These are phyloP conservation scores for Philereme transversata DNA, from an alignment of 2,888 invertebrate species.

Conservation along the genomic window DNA sequence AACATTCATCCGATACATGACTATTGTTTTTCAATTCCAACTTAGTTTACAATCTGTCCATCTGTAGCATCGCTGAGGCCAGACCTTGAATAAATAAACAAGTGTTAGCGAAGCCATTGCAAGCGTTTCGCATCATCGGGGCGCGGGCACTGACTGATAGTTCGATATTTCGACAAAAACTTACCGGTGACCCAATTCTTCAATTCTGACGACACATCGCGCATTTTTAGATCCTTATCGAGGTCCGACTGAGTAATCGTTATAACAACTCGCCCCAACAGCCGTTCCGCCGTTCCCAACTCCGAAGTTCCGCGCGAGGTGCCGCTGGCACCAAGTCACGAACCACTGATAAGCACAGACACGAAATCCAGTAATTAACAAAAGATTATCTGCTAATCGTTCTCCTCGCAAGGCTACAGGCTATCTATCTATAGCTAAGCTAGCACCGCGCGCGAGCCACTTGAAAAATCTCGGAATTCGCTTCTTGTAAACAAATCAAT, in stretches of 20 bases:
- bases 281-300: constrained; percentile 59
- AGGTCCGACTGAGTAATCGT: constrained; percentile 67
- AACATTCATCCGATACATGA: constrained; percentile 77
- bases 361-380: constrained; percentile 76
- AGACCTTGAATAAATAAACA: constrained; percentile 58
- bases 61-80: constrained; percentile 51
- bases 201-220: constrained; percentile 57
- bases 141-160: constrained; percentile 21
- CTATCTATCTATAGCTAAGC: constrained; percentile 36
- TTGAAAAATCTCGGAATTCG: constrained; percentile 55
- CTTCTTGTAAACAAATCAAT: constrained; percentile 82
- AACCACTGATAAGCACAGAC: constrained; percentile 71
- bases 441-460: constrained; percentile 43
- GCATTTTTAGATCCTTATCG: constrained; percentile 68
- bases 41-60: constrained; percentile 64
- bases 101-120: constrained; percentile 40
- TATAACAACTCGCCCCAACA: constrained; percentile 71
- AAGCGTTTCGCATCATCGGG: constrained; percentile 11
- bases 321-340: constrained; percentile 55
- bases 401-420: constrained; percentile 68
- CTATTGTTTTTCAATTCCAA: constrained; percentile 61
- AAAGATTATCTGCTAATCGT: constrained; percentile 73
- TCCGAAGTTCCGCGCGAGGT: constrained; percentile 62
- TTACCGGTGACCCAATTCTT: constrained; percentile 66
- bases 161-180: constrained; percentile 42